Evolutionary conservation across 2,797 vertebrate genomes (phyloP).

Genomic region (Euphonia xanthogaster): DNA sequence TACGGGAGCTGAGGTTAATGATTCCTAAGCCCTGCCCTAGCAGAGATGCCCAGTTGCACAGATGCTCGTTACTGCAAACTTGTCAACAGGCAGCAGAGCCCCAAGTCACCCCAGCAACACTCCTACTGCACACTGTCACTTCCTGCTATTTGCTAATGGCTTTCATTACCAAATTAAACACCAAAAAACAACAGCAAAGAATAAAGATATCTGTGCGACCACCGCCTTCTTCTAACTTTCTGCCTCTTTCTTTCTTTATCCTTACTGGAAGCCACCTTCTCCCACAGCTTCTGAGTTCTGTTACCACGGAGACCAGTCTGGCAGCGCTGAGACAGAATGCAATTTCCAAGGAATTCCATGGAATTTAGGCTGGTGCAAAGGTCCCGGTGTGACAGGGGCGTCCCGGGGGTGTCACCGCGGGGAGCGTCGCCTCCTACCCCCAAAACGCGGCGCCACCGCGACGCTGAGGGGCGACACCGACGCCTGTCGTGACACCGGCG

Average conservation of each 20-base stretch:
- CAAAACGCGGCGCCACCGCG: background rate
- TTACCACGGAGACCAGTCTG: background rate
- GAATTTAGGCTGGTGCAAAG: rapidly evolving
- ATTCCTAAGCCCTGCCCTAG: background rate
- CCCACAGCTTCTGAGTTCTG: rapidly evolving
- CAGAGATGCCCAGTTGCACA: background rate
- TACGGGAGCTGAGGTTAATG: background rate
- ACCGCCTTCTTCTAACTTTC: background rate
- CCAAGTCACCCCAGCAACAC: background rate
- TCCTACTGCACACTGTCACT: background rate
- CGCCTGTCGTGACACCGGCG: background rate
- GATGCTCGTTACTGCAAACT: background rate
- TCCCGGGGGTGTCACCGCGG: background rate
- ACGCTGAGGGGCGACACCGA: background rate
- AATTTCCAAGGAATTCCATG: background rate
- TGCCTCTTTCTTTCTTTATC: rapidly evolving
- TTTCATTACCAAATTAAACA: background rate
- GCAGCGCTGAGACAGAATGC: background rate
- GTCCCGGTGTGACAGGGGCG: background rate
- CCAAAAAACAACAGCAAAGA: background rate
- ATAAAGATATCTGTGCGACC: too few relatives aligned
- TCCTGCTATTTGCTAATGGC: constrained; percentile 5
- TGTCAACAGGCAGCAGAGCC: background rate
- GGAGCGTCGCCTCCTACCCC: background rate
- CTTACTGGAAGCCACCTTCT: background rate